Evolutionary conservation across 2,113 vertebrate species (phyloP), one percentile per base, ranked within the genome.

Genomic region (Barbus barbus): DNA sequence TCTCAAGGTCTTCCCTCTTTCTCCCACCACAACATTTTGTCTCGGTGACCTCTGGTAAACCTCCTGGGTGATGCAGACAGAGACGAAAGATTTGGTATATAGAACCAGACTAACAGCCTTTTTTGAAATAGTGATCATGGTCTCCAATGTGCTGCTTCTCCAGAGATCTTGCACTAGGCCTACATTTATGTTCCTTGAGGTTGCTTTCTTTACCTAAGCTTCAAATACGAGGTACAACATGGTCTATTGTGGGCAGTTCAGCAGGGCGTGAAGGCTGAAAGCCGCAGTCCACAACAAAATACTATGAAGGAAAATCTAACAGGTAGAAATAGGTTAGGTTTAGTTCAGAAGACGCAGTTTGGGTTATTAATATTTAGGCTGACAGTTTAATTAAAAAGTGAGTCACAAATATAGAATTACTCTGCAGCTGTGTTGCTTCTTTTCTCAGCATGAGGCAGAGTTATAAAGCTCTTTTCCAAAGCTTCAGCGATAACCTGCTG

Each of bases 391-490:
- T 81, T 48, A 65, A 63, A 63, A 48, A 65, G 8, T 1, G 26
- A 58, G 20, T 33, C 63, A 46, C 78, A 65, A 48, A 81, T 36
- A 36, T n/a, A 48, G n/a, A 51, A 67, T 22, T 79, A 51, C 16
- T 14, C 16, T 48, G 41, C 18, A 67, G 26, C 46, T 38, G 46
- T 38, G 80, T 53, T 31, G 63, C 14, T 82, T 75, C 46, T 31
- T 24, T 74, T 71, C 75, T 58, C 65, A 61, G 53, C 77, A 16
- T 48, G 51, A 61, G 31, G 67, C 18, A 48, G 31, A 16, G 8
- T 51, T 58, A 5, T 36, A 22, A 65, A 79, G 76, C 22, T 63
- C 31, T 58, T 63, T 38, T 83, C 76, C 56, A 86, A 46, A 60
- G 63, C 72, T 56, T 74, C 11, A 26, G 31, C 72, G 51, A 63